Conservation (phyloP, 1,140 invertebrate genomes). For the Mesaphorura yosii region DNA sequence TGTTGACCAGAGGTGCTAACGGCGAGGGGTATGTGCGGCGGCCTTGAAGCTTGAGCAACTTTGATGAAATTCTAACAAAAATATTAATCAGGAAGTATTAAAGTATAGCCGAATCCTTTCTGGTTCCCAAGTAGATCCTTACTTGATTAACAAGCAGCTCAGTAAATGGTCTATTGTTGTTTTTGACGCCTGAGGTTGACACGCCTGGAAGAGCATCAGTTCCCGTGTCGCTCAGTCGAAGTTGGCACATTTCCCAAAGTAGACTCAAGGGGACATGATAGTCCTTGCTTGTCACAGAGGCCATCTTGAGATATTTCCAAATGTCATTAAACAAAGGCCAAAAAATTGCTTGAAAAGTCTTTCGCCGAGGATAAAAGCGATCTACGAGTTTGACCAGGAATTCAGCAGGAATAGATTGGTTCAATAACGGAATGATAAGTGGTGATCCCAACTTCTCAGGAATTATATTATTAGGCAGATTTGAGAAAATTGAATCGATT, state of each 20-base stretch:
- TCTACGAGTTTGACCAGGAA: constrained; percentile 49
- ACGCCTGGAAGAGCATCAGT: constrained; percentile 43
- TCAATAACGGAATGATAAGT: constrained; percentile 48
- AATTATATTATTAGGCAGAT: not conserved
- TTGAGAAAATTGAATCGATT: constrained; percentile 42
- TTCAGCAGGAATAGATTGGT: constrained; percentile 51
- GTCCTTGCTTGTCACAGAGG: constrained; percentile 56
- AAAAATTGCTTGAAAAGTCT: constrained; percentile 54
- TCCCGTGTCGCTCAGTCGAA: constrained; percentile 38
- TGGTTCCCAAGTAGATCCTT: constrained; percentile 7
- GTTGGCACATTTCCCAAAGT: constrained; percentile 59
- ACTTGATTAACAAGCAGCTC: constrained; percentile 52
- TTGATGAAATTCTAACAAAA: constrained; percentile 55
- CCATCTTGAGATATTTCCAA: constrained; percentile 52
- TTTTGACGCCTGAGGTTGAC: too few species aligned
- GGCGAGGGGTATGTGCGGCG: too few species aligned
- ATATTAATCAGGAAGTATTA: constrained; percentile 53
- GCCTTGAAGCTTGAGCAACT: constrained; percentile 55
- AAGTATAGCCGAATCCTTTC: not conserved
- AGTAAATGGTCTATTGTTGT: constrained; percentile 74
- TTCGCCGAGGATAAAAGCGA: constrained; percentile 43
- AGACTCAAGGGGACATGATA: constrained; percentile 54
- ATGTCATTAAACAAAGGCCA: constrained; percentile 56
- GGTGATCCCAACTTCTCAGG: constrained; percentile 33
- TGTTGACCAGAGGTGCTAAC: too few species aligned